A percentile compares a stretch with the other conserved stretches of the same genome.
phyloP scores from a whole-genome alignment of 2,888 invertebrate genomes.

The Tridacna gigas region DNA sequence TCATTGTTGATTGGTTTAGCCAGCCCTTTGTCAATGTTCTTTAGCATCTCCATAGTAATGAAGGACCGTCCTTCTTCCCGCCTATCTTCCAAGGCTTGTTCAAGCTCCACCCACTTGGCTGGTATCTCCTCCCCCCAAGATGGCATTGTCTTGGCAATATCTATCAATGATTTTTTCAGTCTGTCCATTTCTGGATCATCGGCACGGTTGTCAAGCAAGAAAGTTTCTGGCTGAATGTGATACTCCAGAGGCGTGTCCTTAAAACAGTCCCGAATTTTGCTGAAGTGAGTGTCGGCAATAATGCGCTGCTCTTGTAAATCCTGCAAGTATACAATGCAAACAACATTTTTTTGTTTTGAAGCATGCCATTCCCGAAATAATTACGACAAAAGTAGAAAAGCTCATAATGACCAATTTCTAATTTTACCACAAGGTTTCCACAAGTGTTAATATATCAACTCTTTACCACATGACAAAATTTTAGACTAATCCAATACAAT shows the following conservation, averaged over 20 bases:
- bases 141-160: slow-evolving; percentile 36
- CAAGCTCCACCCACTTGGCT: slow-evolving; percentile 55
- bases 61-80: slow-evolving; percentile 38
- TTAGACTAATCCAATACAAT: no score
- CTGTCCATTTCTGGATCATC: slow-evolving; percentile 35
- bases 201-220: slow-evolving; percentile 43
- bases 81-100: slow-evolving; percentile 49
- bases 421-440: no score
- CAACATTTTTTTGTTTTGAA: no score
- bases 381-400: no score
- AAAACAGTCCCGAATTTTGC: slow-evolving; percentile 36
- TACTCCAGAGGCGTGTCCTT: slow-evolving; percentile 35
- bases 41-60: slow-evolving; percentile 31
- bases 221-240: slow-evolving; percentile 31
- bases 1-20: slow-evolving; percentile 46
- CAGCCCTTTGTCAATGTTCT: slow-evolving; percentile 33
- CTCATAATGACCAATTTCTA: no score
- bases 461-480: no score
- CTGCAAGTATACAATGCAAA: slow-evolving; percentile 10
- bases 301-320: slow-evolving; percentile 26
- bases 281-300: slow-evolving; percentile 34
- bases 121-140: slow-evolving; percentile 53
- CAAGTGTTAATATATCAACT: no score
- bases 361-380: no score
- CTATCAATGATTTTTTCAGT: slow-evolving; percentile 32